Evolutionary conservation across 1,140 invertebrate genomes (phyloP).

Genomic region (Phymastichus coffea): DNA sequence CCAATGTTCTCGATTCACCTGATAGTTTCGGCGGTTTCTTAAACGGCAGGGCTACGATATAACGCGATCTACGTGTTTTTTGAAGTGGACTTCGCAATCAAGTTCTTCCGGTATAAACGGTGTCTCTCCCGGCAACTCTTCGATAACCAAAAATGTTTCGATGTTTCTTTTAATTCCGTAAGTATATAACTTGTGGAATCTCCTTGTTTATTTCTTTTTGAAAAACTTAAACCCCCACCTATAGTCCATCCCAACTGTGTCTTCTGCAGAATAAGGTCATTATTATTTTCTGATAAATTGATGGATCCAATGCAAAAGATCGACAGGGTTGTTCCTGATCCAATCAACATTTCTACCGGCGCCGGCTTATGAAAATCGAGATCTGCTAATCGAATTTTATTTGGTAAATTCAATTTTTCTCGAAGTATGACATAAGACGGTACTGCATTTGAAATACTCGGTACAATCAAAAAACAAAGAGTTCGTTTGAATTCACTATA

Average conservation of each 20-base stretch:
- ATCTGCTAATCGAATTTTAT: slow-evolving; percentile 29
- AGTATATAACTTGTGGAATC: neutral
- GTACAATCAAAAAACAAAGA: slow-evolving; percentile 13
- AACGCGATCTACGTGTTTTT: slow-evolving; percentile 23
- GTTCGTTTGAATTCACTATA: neutral
- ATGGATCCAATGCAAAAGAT: slow-evolving; percentile 29
- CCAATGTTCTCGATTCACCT: neutral
- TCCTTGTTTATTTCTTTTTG: neutral
- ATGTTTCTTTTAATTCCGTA: neutral
- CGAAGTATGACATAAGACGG: slow-evolving; percentile 27
- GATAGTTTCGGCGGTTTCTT: neutral
- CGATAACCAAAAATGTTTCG: neutral
- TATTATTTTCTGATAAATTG: slow-evolving; percentile 8
- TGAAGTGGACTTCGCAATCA: slow-evolving; percentile 27
- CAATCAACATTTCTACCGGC: slow-evolving; percentile 28
- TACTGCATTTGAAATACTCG: slow-evolving; percentile 21
- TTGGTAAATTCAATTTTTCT: slow-evolving; percentile 23
- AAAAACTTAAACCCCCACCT: neutral
- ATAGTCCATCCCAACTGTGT: slow-evolving; percentile 10
- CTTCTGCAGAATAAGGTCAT: slow-evolving; percentile 31
- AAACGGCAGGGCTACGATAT: slow-evolving; percentile 30
- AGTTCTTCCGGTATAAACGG: neutral
- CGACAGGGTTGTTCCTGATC: slow-evolving; percentile 28
- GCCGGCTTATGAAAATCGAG: slow-evolving; percentile 29
- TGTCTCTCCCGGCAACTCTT: neutral